phyloP scores from a whole-genome alignment of 2,113 vertebrate genomes.

The Pantherophis guttatus region DNA sequence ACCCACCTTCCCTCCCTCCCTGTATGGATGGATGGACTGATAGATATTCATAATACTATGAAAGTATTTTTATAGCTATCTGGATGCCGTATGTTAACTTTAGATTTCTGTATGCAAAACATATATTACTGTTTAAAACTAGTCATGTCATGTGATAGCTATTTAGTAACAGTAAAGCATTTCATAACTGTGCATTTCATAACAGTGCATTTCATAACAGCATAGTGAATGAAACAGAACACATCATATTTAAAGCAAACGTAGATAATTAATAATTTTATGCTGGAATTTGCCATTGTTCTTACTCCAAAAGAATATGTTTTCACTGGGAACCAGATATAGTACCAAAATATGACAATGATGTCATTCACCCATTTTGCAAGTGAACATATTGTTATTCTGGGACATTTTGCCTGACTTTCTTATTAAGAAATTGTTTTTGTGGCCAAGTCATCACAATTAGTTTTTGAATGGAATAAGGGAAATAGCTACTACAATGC shows the following conservation, averaged over 20 bases:
- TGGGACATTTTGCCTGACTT: neutral
- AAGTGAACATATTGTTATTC: neutral
- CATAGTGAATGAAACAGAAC: neutral
- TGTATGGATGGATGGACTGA: neutral
- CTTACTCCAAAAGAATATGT: neutral
- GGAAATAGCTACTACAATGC: neutral
- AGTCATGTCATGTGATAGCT: conserved; percentile 16
- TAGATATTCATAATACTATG: neutral
- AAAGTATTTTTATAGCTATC: conserved; percentile 3
- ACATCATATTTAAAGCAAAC: neutral
- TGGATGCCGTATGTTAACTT: conserved; percentile 5
- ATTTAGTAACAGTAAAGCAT: neutral
- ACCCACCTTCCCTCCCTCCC: neutral
- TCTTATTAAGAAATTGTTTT: neutral
- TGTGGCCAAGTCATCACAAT: neutral
- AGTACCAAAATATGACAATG: too few relatives aligned
- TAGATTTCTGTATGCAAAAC: conserved; percentile 19
- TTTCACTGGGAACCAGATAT: neutral
- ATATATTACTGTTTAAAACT: conserved; percentile 21
- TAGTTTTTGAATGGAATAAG: neutral
- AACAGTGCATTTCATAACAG: conserved; percentile 4
- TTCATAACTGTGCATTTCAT: neutral
- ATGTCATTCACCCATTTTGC: neutral
- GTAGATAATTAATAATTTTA: neutral
- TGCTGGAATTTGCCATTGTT: neutral